Base-by-base conservation (phyloP, 53 echinoderm and acorn worm species). In the Hippasteria phrygiana region DNA sequence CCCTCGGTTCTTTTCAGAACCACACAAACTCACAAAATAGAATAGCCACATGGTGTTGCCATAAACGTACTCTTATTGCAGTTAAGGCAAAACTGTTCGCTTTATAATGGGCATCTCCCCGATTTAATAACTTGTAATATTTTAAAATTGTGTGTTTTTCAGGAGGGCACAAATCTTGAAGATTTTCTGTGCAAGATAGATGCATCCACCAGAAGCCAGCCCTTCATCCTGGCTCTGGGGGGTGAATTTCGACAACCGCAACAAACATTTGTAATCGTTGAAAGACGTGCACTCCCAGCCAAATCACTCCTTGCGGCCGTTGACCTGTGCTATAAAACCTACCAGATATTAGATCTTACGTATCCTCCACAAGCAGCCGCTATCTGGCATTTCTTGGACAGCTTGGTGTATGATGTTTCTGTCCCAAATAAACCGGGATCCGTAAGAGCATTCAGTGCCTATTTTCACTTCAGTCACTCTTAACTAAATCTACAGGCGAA, bases 251-350 rank as follows among this genome's bases (percentile, higher is more conserved):
- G 29, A 20, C 48, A 47, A 55, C 88, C 88, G 17, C 20, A 5
- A n/a, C 88, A 88, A 46, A 18, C 11, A 26, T 77, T 88, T n/a
- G 88, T 88, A 8, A 75, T 88, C 18, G 5, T 88, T 9, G 78
- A 88, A 34, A 35, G 67, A 17, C 39, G 67, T 4, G 77, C 77
- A 0, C 47, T 76, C 4, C 27, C 34, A 36, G 11, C 9, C 17
- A 28, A 76, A 9, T 43, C 65, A 0, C 88, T 88, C 28, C 24
- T 66, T 8, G 78, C 62, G 13, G 88, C 88, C 10, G 88, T 77
- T 20, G 88, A 88, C 51, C 36, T 88, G 45, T 88, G 88, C 88
- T 88, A 88, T 62, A 88, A 88, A 36, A n/a, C 37, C 1, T 22
- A 46, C 43, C 88, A 88, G 33, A 43, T 88, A 7, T 38, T 77